phyloP scores from a whole-genome alignment of 2,888 invertebrate species.

The Campoletis raptor region DNA sequence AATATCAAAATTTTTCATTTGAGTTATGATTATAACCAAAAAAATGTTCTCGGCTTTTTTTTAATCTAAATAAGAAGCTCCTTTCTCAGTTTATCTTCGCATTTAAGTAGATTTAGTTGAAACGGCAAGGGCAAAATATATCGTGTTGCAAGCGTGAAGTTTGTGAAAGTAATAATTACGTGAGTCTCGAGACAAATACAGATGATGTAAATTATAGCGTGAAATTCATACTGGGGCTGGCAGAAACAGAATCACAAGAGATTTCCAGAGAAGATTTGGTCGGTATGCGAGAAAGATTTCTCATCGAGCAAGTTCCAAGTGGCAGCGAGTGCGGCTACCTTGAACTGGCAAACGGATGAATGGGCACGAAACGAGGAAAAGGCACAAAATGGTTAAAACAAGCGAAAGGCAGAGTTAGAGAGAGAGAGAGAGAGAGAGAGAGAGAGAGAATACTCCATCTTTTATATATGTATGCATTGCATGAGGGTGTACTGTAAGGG shows the following conservation, averaged over 20 bases:
- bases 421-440: conserved; percentile 26
- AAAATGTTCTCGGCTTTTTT: neutral
- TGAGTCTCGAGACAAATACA: conserved; percentile 42
- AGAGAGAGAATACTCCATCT: neutral
- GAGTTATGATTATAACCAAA: neutral
- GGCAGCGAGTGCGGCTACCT: conserved; percentile 84
- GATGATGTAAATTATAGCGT: conserved; percentile 51
- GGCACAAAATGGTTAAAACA: conserved; percentile 58
- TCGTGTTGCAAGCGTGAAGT: conserved; percentile 12
- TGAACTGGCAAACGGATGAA: conserved; percentile 83
- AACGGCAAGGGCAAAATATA: neutral
- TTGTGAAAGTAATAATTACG: conserved; percentile 71
- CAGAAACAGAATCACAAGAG: conserved; percentile 58
- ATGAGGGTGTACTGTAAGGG: conserved; percentile 43
- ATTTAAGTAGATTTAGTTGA: neutral
- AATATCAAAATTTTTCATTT: neutral
- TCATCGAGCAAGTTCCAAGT: conserved; percentile 57
- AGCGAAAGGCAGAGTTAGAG: conserved; percentile 42
- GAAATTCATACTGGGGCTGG: conserved; percentile 67
- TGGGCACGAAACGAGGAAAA: conserved; percentile 69
- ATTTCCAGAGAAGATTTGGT: conserved; percentile 52
- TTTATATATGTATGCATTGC: conserved; percentile 12
- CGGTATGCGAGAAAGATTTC: conserved; percentile 31
- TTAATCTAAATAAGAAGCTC: neutral
- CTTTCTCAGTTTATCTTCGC: neutral